A percentile compares a stretch with the other conserved stretches of the same genome.
These are phyloP conservation scores for Nycticryphes semicollaris DNA, from an alignment of 2,113 vertebrate genomes.

Conservation along the genomic window DNA sequence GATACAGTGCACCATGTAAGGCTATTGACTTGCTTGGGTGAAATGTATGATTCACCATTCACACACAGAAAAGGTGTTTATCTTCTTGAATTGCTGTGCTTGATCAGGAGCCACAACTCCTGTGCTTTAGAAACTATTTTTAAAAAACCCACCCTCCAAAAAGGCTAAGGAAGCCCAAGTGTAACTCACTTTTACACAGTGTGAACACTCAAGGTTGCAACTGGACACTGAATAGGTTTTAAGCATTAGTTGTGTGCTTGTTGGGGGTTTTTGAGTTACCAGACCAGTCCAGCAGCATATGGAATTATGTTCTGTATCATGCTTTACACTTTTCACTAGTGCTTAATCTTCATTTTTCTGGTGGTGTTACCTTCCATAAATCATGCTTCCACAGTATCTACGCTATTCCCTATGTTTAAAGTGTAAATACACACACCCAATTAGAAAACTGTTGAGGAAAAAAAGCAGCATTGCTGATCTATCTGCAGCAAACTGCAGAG, in stretches of 20 bases:
- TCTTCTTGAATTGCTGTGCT: neutral
- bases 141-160: neutral
- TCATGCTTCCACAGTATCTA: neutral
- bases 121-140: neutral
- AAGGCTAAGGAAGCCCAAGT: neutral
- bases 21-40: neutral
- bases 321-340: neutral
- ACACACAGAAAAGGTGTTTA: neutral
- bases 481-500: neutral
- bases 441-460: neutral
- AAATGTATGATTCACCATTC: neutral
- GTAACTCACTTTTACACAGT: neutral
- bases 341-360: neutral
- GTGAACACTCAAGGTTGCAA: neutral
- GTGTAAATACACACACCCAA: neutral
- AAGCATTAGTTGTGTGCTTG: neutral
- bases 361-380: neutral
- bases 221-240: neutral
- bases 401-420: neutral
- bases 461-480: neutral
- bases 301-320: neutral
- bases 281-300: neutral
- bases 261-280: neutral
- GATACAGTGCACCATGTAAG: neutral
- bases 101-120: neutral